phyloP scores from a whole-genome alignment of 2,888 invertebrate species.

The Charanyca ferruginea region DNA sequence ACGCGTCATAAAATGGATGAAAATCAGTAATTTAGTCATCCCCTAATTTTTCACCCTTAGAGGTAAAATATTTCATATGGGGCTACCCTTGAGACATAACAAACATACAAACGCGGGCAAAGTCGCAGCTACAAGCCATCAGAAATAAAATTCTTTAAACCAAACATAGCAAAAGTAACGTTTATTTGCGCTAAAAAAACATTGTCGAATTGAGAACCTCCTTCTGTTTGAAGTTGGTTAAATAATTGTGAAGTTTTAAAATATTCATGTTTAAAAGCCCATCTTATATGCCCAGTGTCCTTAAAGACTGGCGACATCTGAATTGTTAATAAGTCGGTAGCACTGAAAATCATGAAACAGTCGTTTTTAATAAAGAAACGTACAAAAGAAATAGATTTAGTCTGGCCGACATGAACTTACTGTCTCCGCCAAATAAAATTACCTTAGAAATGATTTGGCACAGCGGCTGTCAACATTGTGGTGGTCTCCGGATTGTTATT shows the following conservation, averaged over 20 bases:
- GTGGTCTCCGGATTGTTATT: neutral
- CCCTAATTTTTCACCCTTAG: too few species aligned
- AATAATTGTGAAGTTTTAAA: neutral
- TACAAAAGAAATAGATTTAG: slow-evolving; percentile 50
- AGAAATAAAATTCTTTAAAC: too few species aligned
- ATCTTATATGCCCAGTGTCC: neutral
- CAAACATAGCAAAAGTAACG: too few species aligned
- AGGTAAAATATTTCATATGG: too few species aligned
- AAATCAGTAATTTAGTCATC: too few species aligned
- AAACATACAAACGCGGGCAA: too few species aligned
- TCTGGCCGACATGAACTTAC: slow-evolving; percentile 32
- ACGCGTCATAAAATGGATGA: too few species aligned
- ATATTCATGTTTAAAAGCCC: neutral
- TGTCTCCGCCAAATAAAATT: slow-evolving; percentile 62
- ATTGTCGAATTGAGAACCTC: too few species aligned
- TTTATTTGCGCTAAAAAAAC: too few species aligned
- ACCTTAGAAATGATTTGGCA: slow-evolving; percentile 61
- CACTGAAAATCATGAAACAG: slow-evolving; percentile 19
- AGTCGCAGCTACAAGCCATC: too few species aligned
- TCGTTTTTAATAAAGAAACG: slow-evolving; percentile 29
- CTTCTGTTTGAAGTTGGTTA: too few species aligned
- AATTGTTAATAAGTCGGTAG: slow-evolving; percentile 29
- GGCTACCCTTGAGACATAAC: too few species aligned
- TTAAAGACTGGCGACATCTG: neutral
- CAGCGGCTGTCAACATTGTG: slow-evolving; percentile 50